Conservation (phyloP, 2,888 invertebrate species). For the Abrostola tripartita region DNA sequence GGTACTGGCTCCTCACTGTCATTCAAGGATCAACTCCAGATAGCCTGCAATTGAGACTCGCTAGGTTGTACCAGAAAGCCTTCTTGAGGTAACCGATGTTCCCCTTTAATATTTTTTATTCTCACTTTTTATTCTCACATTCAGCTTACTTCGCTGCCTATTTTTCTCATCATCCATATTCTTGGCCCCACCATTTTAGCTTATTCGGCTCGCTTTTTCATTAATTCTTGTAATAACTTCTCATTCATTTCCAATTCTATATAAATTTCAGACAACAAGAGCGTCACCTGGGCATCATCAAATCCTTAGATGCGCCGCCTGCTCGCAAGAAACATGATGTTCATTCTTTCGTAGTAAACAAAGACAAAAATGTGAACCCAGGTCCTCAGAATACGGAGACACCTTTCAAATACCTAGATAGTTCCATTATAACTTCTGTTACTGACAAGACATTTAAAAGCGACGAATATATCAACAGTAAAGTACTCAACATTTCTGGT, state of each 20-base stretch:
- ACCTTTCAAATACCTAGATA: conserved; percentile 74
- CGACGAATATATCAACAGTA: conserved; percentile 18
- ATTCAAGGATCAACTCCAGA: conserved; percentile 89
- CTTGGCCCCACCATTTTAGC: background rate
- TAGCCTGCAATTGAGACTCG: conserved; percentile 92
- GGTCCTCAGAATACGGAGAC: conserved; percentile 63
- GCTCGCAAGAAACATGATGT: conserved; percentile 84
- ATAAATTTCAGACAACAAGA: conserved; percentile 91
- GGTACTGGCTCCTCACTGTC: conserved; percentile 95
- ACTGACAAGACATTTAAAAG: conserved; percentile 46
- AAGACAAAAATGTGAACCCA: conserved; percentile 69
- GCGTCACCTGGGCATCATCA: conserved; percentile 92
- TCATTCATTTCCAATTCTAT: conserved; percentile 44
- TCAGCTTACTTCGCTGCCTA: conserved; percentile 31
- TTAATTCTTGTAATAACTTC: too few species aligned
- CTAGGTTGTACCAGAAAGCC: conserved; percentile 93
- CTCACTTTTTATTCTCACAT: conserved; percentile 4
- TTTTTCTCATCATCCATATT: background rate
- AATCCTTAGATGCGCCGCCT: conserved; percentile 83
- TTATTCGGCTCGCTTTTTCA: background rate
- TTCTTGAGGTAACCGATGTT: conserved; percentile 90
- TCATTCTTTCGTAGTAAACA: conserved; percentile 81
- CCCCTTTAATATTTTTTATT: conserved; percentile 17
- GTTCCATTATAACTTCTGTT: conserved; percentile 62
- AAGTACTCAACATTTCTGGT: conserved; percentile 45